These are phyloP conservation scores for Zaprionus inermis DNA, from an alignment of 1,140 invertebrate genomes.

Conservation along the genomic window DNA sequence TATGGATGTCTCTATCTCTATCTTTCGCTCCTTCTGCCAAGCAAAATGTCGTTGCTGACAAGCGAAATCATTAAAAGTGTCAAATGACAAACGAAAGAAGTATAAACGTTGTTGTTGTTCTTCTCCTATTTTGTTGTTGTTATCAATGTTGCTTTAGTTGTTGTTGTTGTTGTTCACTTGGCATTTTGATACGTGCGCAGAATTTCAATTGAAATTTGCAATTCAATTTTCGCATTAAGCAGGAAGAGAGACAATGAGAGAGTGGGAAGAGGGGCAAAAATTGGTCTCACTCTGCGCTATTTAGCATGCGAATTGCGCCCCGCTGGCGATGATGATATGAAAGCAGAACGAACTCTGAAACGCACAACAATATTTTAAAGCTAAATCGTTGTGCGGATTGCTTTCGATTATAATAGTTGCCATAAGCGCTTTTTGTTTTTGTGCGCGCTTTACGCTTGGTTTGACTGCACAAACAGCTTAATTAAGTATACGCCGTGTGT, in stretches of 20 bases:
- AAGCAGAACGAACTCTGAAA: conserved; percentile 31
- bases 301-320: conserved; percentile 52
- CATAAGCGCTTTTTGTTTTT: background rate
- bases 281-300: conserved; percentile 17
- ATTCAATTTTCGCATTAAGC: conserved; percentile 64
- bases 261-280: background rate
- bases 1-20: conserved; percentile 3
- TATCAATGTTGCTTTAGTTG: conserved; percentile 9
- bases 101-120: conserved; percentile 14
- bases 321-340: background rate
- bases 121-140: conserved; percentile 7
- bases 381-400: conserved; percentile 1
- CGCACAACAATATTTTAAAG: conserved; percentile 29
- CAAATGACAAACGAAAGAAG: conserved; percentile 67
- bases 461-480: conserved; percentile 5
- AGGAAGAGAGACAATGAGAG: background rate
- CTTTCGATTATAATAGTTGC: conserved; percentile 18
- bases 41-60: conserved; percentile 58
- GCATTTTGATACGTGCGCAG: conserved; percentile 55
- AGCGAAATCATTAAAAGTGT: conserved; percentile 78
- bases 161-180: conserved; percentile 21
- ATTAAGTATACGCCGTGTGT: conserved; percentile 28
- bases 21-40: background rate
- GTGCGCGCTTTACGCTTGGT: background rate
- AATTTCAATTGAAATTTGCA: conserved; percentile 76